These are phyloP conservation scores for Elymnias hypermnestra DNA, from an alignment of 1,140 invertebrate species.

Conservation along the genomic window DNA sequence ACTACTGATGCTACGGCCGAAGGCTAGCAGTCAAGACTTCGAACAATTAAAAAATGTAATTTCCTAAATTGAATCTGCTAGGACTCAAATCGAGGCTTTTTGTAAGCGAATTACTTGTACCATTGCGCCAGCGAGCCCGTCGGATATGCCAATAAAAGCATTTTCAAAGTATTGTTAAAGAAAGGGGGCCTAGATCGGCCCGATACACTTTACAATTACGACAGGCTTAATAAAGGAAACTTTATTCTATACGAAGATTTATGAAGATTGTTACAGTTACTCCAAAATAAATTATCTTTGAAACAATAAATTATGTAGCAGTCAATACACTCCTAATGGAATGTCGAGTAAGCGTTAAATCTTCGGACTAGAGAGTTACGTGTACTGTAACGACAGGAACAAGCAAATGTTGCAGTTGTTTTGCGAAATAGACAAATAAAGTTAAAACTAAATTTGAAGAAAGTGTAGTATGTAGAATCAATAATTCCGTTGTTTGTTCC, in stretches of 20 bases:
- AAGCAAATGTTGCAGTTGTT: slow-evolving; percentile 2
- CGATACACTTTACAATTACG: background rate
- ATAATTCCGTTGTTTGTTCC: too few relatives aligned
- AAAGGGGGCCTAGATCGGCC: too few relatives aligned
- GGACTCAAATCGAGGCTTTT: too few relatives aligned
- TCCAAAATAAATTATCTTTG: slow-evolving; percentile 4
- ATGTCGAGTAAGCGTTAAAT: slow-evolving; percentile 13
- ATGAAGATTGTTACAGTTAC: slow-evolving; percentile 13
- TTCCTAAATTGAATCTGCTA: too few relatives aligned
- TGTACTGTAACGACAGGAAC: slow-evolving; percentile 11
- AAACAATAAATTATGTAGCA: slow-evolving; percentile 12
- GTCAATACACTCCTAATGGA: slow-evolving; percentile 14
- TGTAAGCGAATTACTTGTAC: too few relatives aligned
- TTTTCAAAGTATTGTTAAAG: too few relatives aligned
- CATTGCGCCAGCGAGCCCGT: too few relatives aligned
- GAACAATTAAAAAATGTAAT: too few relatives aligned
- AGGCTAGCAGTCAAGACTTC: too few relatives aligned
- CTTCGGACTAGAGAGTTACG: slow-evolving; percentile 5
- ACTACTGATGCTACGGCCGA: too few relatives aligned
- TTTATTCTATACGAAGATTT: slow-evolving; percentile 2
- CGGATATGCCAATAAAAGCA: too few relatives aligned
- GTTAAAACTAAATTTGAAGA: background rate
- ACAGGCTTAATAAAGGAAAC: background rate
- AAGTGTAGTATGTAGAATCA: too few relatives aligned
- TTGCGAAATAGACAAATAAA: slow-evolving; percentile 5